phyloP scores from a whole-genome alignment of 2,888 invertebrate genomes.

The Auanema sp. region DNA sequence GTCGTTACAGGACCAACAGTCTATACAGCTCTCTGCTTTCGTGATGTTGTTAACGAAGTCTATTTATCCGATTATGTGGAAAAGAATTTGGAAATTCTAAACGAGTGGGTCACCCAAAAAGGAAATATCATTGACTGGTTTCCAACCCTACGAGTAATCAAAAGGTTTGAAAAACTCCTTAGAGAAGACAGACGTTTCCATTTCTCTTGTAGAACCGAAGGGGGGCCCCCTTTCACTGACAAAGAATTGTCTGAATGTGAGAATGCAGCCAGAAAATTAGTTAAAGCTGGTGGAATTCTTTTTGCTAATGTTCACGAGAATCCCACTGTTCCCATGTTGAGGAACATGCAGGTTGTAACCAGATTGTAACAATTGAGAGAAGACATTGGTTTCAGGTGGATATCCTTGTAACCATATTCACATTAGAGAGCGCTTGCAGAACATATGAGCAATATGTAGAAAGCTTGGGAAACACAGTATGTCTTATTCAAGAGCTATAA shows the following conservation, averaged over 20 bases:
- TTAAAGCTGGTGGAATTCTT: slow-evolving; percentile 44
- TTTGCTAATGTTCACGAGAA: slow-evolving; percentile 52
- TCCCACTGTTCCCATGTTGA: slow-evolving; percentile 35
- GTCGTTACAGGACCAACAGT: slow-evolving; percentile 48
- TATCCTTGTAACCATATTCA: slow-evolving; percentile 54
- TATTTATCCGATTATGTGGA: slow-evolving; percentile 55
- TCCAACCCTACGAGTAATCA: slow-evolving; percentile 49
- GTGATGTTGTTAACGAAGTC: slow-evolving; percentile 48
- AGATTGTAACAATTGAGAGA: neutral
- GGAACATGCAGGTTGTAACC: slow-evolving; percentile 16
- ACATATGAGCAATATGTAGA: slow-evolving; percentile 49
- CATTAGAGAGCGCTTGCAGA: slow-evolving; percentile 56
- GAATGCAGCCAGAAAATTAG: slow-evolving; percentile 34
- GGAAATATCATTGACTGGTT: slow-evolving; percentile 46
- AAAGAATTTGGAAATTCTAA: slow-evolving; percentile 45
- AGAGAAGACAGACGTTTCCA: neutral
- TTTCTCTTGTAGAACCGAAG: slow-evolving; percentile 43
- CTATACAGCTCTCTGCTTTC: slow-evolving; percentile 58
- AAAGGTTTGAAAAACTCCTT: slow-evolving; percentile 25
- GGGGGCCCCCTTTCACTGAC: slow-evolving; percentile 27
- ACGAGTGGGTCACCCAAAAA: slow-evolving; percentile 28
- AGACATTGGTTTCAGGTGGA: slow-evolving; percentile 35
- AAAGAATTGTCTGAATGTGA: slow-evolving; percentile 32
- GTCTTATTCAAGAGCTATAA: neutral
- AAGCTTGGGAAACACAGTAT: slow-evolving; percentile 42